phyloP scores from a whole-genome alignment of 2,888 invertebrate genomes.

The Sinotaia quadrata region DNA sequence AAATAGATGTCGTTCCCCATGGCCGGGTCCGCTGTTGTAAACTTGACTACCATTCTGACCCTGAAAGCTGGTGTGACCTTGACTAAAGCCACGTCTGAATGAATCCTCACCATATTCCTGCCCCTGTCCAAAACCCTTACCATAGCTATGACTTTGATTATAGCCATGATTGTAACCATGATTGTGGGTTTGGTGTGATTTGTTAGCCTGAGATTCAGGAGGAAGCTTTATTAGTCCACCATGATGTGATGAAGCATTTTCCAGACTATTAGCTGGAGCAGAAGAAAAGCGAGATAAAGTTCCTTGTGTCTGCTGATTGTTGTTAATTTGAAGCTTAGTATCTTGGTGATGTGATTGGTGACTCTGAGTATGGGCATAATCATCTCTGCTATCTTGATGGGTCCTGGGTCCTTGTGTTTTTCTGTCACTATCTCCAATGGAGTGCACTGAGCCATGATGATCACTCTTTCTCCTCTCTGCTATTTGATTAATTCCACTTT shows the following conservation, averaged over 20 bases:
- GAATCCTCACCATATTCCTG: slow-evolving; percentile 27
- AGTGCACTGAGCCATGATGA: slow-evolving; percentile 12
- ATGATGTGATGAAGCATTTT: slow-evolving; percentile 12
- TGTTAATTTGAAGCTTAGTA: not conserved
- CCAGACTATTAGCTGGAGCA: not conserved
- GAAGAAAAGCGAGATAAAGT: not conserved
- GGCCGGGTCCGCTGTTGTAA: too few species aligned
- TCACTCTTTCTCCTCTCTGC: too few species aligned
- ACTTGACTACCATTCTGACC: too few species aligned
- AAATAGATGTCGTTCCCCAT: slow-evolving; percentile 57
- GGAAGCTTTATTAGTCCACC: slow-evolving; percentile 34
- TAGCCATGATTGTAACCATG: not conserved
- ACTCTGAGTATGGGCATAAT: not conserved
- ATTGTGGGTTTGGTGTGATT: not conserved
- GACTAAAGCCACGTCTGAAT: slow-evolving; percentile 23
- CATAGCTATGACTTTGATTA: not conserved
- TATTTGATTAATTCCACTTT: slow-evolving; percentile 25
- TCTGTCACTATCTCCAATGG: not conserved
- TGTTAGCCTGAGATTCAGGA: slow-evolving; percentile 2
- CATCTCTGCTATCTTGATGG: slow-evolving; percentile 17
- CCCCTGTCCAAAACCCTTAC: slow-evolving; percentile 3
- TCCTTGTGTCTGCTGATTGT: not conserved
- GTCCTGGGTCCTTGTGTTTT: slow-evolving; percentile 13
- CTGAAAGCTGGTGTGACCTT: slow-evolving; percentile 27
- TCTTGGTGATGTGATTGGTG: not conserved